Evolutionary conservation across 1,140 invertebrate species (phyloP).

Genomic region (Caenorhabditis tropicalis): DNA sequence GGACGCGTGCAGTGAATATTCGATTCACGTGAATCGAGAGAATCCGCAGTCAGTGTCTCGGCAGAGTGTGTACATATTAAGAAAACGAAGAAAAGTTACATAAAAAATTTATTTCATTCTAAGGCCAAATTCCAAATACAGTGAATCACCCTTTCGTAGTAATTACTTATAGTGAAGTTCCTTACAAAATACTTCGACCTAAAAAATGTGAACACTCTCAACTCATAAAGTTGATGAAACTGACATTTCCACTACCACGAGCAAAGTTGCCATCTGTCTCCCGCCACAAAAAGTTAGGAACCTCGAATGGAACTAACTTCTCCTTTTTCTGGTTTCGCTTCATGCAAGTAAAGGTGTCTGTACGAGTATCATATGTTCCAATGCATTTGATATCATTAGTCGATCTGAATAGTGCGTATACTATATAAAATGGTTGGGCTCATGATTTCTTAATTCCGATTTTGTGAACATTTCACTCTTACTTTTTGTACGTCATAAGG

Average conservation of each 20-base stretch:
- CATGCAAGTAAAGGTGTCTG: slow-evolving; percentile 24
- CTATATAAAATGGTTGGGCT: no score
- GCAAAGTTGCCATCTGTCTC: neutral
- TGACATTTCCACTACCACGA: neutral
- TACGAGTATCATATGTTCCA: slow-evolving; percentile 18
- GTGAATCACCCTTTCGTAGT: no score
- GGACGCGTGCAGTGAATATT: no score
- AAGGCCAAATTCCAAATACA: no score
- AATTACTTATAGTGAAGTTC: neutral
- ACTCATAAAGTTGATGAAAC: neutral
- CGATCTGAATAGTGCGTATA: no score
- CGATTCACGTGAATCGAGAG: no score
- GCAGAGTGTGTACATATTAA: no score
- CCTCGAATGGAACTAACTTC: neutral
- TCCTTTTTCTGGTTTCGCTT: no score
- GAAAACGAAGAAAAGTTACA: no score
- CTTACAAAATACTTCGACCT: slow-evolving; percentile 20
- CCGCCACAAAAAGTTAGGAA: neutral
- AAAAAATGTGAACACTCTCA: neutral
- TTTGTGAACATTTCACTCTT: neutral
- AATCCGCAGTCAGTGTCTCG: no score
- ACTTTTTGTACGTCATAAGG: slow-evolving; percentile 5
- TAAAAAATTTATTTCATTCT: no score
- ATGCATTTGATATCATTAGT: neutral
- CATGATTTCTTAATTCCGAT: neutral